Evolutionary conservation across 2,888 invertebrate genomes (phyloP).

Genomic region (Stenurella melanura): DNA sequence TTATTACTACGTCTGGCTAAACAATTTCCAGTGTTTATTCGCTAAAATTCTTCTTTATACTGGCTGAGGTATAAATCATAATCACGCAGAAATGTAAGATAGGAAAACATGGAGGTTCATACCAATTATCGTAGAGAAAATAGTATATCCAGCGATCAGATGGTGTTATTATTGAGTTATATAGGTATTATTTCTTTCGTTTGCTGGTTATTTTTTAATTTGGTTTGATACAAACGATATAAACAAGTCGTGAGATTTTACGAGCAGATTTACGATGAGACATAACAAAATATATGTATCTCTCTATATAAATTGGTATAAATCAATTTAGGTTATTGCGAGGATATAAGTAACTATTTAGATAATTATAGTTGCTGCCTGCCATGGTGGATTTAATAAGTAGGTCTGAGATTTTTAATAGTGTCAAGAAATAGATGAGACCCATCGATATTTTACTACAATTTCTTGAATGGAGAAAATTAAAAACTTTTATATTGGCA

Average conservation of each 20-base stretch:
- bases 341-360: conserved; percentile 35
- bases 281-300: conserved; percentile 53
- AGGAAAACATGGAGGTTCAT: conserved; percentile 49
- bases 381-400: no score
- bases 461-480: no score
- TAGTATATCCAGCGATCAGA: conserved; percentile 55
- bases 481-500: no score
- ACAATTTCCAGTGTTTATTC: conserved; percentile 49
- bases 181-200: conserved; percentile 58
- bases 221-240: conserved; percentile 48
- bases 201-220: conserved; percentile 56
- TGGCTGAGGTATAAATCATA: conserved; percentile 53
- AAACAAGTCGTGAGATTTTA: conserved; percentile 55
- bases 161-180: conserved; percentile 62
- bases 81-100: conserved; percentile 52
- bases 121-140: conserved; percentile 58
- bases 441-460: no score
- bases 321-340: conserved; percentile 54
- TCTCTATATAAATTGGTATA: conserved; percentile 52
- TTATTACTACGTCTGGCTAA: conserved; percentile 48
- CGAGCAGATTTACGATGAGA: conserved; percentile 52
- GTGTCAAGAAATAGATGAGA: no score
- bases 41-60: conserved; percentile 35
- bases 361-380: conserved; percentile 16
- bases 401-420: no score